phyloP scores from a whole-genome alignment of 2,888 invertebrate species.

The Ichneumoninae sp. region DNA sequence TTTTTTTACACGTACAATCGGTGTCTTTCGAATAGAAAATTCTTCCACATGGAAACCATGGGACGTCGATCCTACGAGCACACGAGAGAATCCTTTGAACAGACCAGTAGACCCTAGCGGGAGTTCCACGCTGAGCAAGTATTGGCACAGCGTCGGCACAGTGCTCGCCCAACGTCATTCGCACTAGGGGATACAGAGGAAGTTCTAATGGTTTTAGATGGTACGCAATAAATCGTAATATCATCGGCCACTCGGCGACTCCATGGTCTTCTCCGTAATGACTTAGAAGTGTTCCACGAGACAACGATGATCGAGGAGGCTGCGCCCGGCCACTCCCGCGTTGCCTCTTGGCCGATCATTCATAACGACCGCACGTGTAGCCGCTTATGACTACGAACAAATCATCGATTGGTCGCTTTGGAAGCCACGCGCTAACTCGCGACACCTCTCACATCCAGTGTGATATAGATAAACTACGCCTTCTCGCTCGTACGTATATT shows the following conservation, averaged over 20 bases:
- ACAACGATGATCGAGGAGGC: conserved; percentile 41
- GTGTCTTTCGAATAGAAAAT: no score
- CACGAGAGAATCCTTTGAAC: no score
- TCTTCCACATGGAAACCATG: no score
- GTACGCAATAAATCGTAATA: conserved; percentile 34
- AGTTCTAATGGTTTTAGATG: conserved; percentile 10
- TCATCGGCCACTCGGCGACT: conserved; percentile 20
- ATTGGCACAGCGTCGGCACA: neutral
- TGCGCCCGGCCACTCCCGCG: conserved; percentile 44
- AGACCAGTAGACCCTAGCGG: neutral
- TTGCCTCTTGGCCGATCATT: conserved; percentile 38
- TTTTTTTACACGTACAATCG: no score
- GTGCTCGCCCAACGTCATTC: no score
- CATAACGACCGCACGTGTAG: conserved; percentile 37
- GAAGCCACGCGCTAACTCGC: conserved; percentile 58
- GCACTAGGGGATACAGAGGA: neutral
- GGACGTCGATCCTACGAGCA: no score
- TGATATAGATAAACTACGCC: conserved; percentile 75
- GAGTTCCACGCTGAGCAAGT: neutral
- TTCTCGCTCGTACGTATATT: conserved; percentile 70
- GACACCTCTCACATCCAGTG: conserved; percentile 75
- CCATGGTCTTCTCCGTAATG: neutral
- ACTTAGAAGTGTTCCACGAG: neutral
- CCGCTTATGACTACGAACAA: conserved; percentile 75
- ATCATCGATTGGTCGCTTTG: conserved; percentile 79